phyloP scores from a whole-genome alignment of 1,140 invertebrate genomes.

The Bombus affinis region DNA sequence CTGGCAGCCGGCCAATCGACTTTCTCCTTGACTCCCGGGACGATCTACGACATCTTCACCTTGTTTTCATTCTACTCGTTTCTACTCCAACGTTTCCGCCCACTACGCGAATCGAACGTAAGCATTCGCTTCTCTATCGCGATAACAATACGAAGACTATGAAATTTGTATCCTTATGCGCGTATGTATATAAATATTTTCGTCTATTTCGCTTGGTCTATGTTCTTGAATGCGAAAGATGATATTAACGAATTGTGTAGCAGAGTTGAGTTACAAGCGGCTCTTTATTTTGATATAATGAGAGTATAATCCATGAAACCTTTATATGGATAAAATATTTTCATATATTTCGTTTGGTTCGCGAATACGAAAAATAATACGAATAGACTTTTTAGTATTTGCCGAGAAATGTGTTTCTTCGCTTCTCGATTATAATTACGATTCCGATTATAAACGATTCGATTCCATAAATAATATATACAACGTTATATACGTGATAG shows the following conservation, averaged over 20 bases:
- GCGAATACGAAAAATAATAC: not conserved
- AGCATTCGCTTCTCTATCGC: not conserved
- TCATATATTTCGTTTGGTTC: not conserved
- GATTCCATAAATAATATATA: no score
- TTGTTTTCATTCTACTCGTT: constrained; percentile 44
- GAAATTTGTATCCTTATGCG: not conserved
- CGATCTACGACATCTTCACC: constrained; percentile 40
- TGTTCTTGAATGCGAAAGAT: no score
- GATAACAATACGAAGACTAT: not conserved
- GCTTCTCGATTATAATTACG: no score
- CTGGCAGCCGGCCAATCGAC: constrained; percentile 72
- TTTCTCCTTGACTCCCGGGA: constrained; percentile 45
- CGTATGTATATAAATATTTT: not conserved
- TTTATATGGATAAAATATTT: not conserved
- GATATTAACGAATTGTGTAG: no score
- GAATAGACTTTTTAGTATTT: not conserved
- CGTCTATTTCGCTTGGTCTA: no score
- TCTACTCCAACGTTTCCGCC: not conserved
- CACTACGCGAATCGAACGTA: not conserved
- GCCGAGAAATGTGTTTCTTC: no score
- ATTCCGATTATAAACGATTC: no score
- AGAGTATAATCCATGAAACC: not conserved
- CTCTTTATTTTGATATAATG: no score
- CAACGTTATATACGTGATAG: no score
- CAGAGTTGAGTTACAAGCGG: no score